phyloP scores from a whole-genome alignment of 2,888 invertebrate genomes.

The Trachelus stipa region DNA sequence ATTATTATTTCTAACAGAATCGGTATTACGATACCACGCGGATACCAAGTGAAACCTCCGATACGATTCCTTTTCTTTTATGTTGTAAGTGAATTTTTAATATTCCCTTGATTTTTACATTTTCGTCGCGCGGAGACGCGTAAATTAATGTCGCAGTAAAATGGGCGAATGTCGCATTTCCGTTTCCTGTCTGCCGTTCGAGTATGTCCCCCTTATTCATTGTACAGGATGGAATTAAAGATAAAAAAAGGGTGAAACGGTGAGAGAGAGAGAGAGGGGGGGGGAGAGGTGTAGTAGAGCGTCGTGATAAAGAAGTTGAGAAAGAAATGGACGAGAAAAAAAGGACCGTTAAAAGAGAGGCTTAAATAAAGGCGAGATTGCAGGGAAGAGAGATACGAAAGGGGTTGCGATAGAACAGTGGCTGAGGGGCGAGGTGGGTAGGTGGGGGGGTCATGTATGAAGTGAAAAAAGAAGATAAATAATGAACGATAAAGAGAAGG shows the following conservation, averaged over 20 bases:
- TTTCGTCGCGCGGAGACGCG: background rate
- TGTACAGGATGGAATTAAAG: background rate
- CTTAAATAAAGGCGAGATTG: background rate
- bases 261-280: background rate
- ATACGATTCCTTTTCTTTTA: background rate
- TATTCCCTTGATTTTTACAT: background rate
- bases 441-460: background rate
- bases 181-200: background rate
- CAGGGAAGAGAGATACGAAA: background rate
- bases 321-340: background rate
- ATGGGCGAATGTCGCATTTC: background rate
- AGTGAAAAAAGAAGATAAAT: background rate
- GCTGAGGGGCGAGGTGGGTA: no score
- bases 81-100: background rate
- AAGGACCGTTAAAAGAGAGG: background rate
- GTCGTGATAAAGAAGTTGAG: background rate
- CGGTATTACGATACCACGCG: background rate
- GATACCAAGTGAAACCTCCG: background rate
- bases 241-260: background rate
- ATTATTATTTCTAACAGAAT: background rate
- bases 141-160: background rate
- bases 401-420: no score
- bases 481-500: background rate
- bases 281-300: background rate
- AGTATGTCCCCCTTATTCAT: background rate